Evolutionary conservation across 64 coral and sea anemone genomes (phyloP), one percentile per base, ranked within the genome.

Genomic region (Pocillopora verrucosa): DNA sequence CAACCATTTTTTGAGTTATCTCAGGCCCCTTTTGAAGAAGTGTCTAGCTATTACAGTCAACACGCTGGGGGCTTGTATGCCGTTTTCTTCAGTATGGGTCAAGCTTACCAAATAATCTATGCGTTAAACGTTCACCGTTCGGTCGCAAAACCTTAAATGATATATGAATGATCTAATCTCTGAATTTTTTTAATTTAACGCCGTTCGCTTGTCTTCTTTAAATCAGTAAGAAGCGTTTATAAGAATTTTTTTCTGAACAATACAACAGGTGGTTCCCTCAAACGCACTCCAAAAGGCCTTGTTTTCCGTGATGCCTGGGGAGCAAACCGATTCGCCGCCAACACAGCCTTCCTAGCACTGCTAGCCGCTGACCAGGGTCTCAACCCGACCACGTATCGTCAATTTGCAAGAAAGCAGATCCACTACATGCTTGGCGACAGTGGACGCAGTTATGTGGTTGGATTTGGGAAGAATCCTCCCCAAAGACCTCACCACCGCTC

Each of bases 351-450:
- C 89, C 75, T 98, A 12, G 96, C 96, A 19, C 76, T 98, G 22
- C 14, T 98, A 20, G 96, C 96, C 73, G 89, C 96, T 34, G 90
- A 94, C 61, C 41, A 68, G 1, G 89, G 90, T 16, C 67, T 98
- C 2, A 94, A 92, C 7, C 73, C 89, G 0, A 16, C 16, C 14
- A 45, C 16, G 0, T 94, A 94, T 67, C 89, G 87, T 13, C 10
- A 60, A 20, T 98, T 98, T 87, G 92, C 89, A 41, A 92, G 64
- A 61, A 92, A 94, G 15, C 96, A 98, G 56, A 98, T 98, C 65
- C 89, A 94, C 72, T 98, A 98, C 87, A 94, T 98, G 92, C 87
- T 98, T 6, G 95, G 92, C n/a, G 92, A 92, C 64, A 89, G 83
- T 67, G 95, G 95, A 9, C 88, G 80, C 22, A 98, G 95, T 75